phyloP scores from a whole-genome alignment of 1,140 invertebrate species.

The Brachionus sp. region DNA sequence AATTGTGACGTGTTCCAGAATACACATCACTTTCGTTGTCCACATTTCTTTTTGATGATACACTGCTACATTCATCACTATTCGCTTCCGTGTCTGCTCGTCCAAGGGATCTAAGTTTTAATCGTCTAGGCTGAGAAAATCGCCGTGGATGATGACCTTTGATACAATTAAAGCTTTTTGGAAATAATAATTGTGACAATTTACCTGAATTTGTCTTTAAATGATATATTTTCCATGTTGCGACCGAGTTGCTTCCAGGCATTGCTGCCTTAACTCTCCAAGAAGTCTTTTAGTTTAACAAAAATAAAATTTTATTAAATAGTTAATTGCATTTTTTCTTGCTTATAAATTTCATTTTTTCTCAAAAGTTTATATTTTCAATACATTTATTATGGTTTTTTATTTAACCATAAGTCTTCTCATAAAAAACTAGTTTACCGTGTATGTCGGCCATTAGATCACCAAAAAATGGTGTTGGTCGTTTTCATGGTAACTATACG shows the following conservation, averaged over 20 bases:
- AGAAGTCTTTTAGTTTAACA: conserved; percentile 71
- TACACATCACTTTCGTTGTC: conserved; percentile 38
- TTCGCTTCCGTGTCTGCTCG: background rate
- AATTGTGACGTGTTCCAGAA: conserved; percentile 1
- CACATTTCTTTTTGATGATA: background rate
- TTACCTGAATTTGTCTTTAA: conserved; percentile 47
- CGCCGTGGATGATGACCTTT: background rate
- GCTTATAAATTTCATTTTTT: no score
- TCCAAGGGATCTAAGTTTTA: background rate
- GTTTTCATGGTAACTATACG: no score
- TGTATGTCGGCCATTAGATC: no score
- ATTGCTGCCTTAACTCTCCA: conserved; percentile 84
- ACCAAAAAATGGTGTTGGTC: no score
- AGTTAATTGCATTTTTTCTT: no score
- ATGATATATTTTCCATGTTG: conserved; percentile 59
- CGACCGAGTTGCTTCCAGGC: conserved; percentile 52
- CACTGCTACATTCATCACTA: conserved; percentile 18
- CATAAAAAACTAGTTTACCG: no score
- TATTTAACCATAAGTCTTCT: no score
- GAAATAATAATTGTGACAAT: background rate
- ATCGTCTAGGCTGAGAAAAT: background rate
- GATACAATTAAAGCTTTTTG: no score
- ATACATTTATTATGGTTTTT: no score
- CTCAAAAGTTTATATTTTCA: no score
- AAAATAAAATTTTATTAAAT: background rate